phyloP scores from a whole-genome alignment of 2,888 invertebrate species.

The Loripinus fragilis region DNA sequence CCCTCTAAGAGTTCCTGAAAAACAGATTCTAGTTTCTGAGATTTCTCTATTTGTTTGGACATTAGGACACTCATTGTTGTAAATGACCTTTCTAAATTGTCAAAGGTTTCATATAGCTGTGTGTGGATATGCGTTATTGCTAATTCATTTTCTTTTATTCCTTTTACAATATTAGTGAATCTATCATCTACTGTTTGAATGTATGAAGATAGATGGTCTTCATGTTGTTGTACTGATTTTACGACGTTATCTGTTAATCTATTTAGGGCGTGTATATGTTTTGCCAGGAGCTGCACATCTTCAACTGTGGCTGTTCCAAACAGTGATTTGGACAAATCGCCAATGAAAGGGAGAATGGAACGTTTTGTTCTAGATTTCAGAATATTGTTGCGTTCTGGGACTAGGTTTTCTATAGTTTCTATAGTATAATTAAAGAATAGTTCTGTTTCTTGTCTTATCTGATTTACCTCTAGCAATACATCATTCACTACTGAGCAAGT shows the following conservation, averaged over 20 bases:
- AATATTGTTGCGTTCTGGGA: not conserved
- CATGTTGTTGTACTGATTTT: constrained; percentile 23
- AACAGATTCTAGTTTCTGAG: not conserved
- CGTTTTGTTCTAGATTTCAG: not conserved
- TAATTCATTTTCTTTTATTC: constrained; percentile 21
- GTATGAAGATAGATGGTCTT: constrained; percentile 22
- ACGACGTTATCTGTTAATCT: not conserved
- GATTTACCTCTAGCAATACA: constrained; percentile 17
- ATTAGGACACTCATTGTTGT: not conserved
- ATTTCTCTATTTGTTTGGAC: constrained; percentile 20
- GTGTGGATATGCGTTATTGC: not conserved
- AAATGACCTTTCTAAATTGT: constrained; percentile 4
- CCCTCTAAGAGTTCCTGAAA: constrained; percentile 38
- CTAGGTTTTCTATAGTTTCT: not conserved
- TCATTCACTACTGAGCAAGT: constrained; percentile 18
- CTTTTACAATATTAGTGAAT: constrained; percentile 15
- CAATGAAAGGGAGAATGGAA: not conserved
- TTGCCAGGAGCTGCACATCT: constrained; percentile 17
- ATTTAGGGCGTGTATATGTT: constrained; percentile 28
- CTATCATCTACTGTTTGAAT: constrained; percentile 25
- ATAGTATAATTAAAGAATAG: constrained; percentile 14
- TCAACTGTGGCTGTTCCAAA: constrained; percentile 1
- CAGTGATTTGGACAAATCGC: not conserved
- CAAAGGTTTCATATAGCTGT: not conserved
- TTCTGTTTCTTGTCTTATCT: constrained; percentile 22